A percentile compares a stretch with the other conserved stretches of the same genome.
phyloP scores from a whole-genome alignment of 2,113 vertebrate species.

The Coreoperca whiteheadi region DNA sequence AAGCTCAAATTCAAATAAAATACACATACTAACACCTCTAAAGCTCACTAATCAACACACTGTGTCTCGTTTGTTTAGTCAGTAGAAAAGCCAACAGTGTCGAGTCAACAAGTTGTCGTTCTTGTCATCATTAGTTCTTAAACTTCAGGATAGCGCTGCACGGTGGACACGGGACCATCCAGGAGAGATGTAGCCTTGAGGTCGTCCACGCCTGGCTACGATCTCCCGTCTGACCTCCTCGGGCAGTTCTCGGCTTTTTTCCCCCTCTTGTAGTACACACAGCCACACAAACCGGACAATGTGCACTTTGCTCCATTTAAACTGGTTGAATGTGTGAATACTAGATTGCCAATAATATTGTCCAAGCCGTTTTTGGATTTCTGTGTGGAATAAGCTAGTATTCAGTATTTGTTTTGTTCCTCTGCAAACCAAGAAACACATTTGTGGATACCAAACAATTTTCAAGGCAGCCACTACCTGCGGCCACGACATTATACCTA shows the following conservation, averaged over 20 bases:
- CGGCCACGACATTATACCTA: background rate
- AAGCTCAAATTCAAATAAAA: background rate
- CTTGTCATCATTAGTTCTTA: no score
- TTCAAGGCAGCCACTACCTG: no score
- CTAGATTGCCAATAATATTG: background rate
- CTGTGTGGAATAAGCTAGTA: background rate
- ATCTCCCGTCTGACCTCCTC: conserved; percentile 16
- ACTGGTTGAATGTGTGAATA: background rate
- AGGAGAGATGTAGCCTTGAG: conserved; percentile 7
- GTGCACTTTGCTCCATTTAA: background rate
- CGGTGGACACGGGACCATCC: no score
- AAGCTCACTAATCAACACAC: no score
- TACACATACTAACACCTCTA: background rate
- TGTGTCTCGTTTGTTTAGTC: background rate
- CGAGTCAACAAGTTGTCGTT: background rate
- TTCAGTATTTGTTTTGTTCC: background rate
- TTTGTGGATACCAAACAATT: background rate
- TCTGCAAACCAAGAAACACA: no score
- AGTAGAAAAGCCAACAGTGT: no score
- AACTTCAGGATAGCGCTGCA: background rate
- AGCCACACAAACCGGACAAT: conserved; percentile 1
- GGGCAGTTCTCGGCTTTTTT: background rate
- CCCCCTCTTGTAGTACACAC: conserved; percentile 5
- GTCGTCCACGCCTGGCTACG: background rate
- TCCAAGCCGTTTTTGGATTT: background rate